Evolutionary conservation across 2,888 invertebrate genomes (phyloP), one percentile per base, ranked within the genome.

Genomic region (Lottia scabra): DNA sequence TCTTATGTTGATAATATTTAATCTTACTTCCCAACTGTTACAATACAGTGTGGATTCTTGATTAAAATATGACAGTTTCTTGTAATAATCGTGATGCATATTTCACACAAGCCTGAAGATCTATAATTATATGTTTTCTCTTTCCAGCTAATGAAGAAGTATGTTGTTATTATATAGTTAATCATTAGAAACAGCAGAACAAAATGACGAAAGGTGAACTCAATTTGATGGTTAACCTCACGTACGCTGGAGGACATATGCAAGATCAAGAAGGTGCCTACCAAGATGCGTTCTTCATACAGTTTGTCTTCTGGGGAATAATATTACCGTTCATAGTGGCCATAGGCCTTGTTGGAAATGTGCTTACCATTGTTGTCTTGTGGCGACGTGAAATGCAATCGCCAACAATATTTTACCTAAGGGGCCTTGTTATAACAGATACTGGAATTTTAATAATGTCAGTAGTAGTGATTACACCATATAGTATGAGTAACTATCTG

Each of bases 381-480:
- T 86, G 84, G 81, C 75, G 86, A 15, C 76, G 80, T 44, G 85
- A 86, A 75, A 85, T 85, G 86, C 83, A 84, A 68, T 86, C 86
- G 10, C 82, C 85, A 2, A 85, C 86, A 8, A 82, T 85, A 46
- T 80, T 81, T 46, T 85, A 85, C 77, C 76, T 86, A 63, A 74
- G 85, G 46, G 84, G 82, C 15, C 77, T 86, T 23, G 86, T 85
- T 19, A 75, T 86, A 26, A 84, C 85, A 0, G 86, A 86, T 73
- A 85, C 85, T 0, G 83, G 80, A 2, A 83, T 84, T 8, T 78
- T 83, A 44, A 63, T 84, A 23, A 38, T 56, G 66, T 66, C 65
- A 8, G 78, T 75, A 45, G 71, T 78, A 38, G 74, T 75, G 12
- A 70, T 78, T n/a, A 78, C 78, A n/a, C 78, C 78, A 16, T 75